These are phyloP conservation scores for Zaprionus africanus DNA, from an alignment of 1,140 invertebrate genomes.

Conservation along the genomic window DNA sequence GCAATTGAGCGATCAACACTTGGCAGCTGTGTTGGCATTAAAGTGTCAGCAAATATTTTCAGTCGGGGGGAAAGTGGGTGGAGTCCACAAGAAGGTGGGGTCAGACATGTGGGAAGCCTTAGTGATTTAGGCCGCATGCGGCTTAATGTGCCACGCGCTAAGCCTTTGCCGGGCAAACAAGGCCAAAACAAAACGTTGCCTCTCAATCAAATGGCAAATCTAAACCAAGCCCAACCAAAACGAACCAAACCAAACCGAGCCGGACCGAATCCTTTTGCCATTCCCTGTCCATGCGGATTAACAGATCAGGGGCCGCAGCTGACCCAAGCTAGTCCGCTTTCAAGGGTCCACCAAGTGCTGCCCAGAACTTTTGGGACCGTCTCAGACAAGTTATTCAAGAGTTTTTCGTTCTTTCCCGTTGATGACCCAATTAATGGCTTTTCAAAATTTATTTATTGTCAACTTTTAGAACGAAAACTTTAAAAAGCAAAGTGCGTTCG, in stretches of 20 bases:
- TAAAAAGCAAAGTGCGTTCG: constrained; percentile 25
- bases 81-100: constrained; percentile 4
- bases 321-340: constrained; percentile 32
- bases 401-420: constrained; percentile 22
- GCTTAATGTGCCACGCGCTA: constrained; percentile 53
- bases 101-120: constrained; percentile 20
- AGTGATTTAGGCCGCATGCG: constrained; percentile 67
- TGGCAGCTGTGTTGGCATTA: constrained; percentile 72
- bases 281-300: constrained; percentile 36
- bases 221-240: constrained; percentile 25
- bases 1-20: constrained; percentile 70
- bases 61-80: constrained; percentile 23
- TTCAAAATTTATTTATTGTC: constrained; percentile 63
- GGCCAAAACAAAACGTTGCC: constrained; percentile 51
- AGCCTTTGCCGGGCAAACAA: constrained; percentile 20
- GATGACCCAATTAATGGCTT: constrained; percentile 48
- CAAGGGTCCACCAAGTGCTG: constrained; percentile 30
- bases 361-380: constrained; percentile 35
- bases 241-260: background rate
- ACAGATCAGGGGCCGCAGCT: constrained; percentile 50
- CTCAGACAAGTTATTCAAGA: constrained; percentile 36
- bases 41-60: constrained; percentile 71
- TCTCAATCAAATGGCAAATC: constrained; percentile 60
- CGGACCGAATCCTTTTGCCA: constrained; percentile 29
- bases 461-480: constrained; percentile 47